Evolutionary conservation across 2,888 invertebrate genomes (phyloP).

Genomic region (Diarsia mendica): DNA sequence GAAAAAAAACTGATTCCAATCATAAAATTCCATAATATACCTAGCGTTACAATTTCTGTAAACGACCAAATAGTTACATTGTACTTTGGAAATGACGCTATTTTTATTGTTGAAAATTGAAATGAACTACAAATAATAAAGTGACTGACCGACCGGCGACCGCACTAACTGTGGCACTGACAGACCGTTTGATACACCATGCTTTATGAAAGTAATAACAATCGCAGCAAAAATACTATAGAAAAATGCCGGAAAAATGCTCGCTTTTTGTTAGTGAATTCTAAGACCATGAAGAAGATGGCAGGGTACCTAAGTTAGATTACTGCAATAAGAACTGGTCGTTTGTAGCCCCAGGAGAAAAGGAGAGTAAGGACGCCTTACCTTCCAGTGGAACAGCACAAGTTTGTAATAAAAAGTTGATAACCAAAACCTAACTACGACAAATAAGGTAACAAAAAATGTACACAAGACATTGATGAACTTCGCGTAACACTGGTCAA

Average conservation of each 20-base stretch:
- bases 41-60: conserved; percentile 16
- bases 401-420: neutral
- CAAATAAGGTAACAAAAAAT: neutral
- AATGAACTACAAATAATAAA: conserved; percentile 52
- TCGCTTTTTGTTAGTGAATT: neutral
- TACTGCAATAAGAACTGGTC: neutral
- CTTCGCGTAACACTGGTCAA: no score
- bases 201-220: conserved; percentile 22
- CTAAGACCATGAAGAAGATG: neutral
- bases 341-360: neutral
- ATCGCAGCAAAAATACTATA: conserved; percentile 24
- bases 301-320: neutral
- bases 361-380: neutral
- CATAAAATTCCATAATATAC: neutral
- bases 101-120: conserved; percentile 16
- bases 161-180: conserved; percentile 18
- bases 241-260: conserved; percentile 4
- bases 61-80: conserved; percentile 17
- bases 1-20: neutral
- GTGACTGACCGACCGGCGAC: conserved; percentile 56
- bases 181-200: conserved; percentile 42
- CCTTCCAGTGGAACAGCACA: neutral
- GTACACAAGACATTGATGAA: neutral
- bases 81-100: conserved; percentile 26
- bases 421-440: neutral